These are phyloP conservation scores for Autographa pulchrina DNA, from an alignment of 2,888 invertebrate species.

Conservation along the genomic window DNA sequence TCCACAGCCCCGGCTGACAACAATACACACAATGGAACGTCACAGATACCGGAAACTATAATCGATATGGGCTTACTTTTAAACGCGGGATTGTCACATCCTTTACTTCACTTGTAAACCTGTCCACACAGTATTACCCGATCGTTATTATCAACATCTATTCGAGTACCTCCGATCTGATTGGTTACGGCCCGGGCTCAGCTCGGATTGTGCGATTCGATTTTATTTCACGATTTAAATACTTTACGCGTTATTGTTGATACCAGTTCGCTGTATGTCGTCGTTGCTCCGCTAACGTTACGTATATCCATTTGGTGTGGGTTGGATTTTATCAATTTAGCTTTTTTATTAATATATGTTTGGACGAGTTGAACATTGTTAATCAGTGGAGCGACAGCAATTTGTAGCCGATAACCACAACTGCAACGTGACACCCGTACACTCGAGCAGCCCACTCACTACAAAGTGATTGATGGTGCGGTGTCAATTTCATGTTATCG, in stretches of 20 bases:
- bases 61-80: conserved; percentile 79
- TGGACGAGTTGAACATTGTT: conserved; percentile 70
- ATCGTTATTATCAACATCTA: conserved; percentile 54
- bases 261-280: conserved; percentile 59
- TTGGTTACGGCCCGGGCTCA: conserved; percentile 36
- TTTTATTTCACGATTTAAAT: conserved; percentile 68
- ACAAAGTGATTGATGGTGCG: conserved; percentile 81
- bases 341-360: conserved; percentile 62
- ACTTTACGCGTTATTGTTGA: conserved; percentile 64
- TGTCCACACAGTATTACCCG: conserved; percentile 58
- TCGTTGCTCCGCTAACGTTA: conserved; percentile 56
- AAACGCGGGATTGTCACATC: conserved; percentile 71
- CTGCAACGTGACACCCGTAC: conserved; percentile 80
- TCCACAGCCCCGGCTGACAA: conserved; percentile 67
- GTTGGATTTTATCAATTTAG: conserved; percentile 66
- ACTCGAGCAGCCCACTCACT: conserved; percentile 77
- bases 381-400: conserved; percentile 81
- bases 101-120: conserved; percentile 67
- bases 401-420: conserved; percentile 86
- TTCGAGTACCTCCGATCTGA: conserved; percentile 59
- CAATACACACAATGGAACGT: conserved; percentile 77
- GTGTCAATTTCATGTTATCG: conserved; percentile 84
- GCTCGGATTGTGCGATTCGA: conserved; percentile 62
- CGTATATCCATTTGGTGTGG: conserved; percentile 59
- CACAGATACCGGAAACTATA: conserved; percentile 84